Percentiles rank a stretch among this genome's conserved stretches.
phyloP scores from a whole-genome alignment of 1,140 invertebrate species.

The Proctacanthus coquilletti region DNA sequence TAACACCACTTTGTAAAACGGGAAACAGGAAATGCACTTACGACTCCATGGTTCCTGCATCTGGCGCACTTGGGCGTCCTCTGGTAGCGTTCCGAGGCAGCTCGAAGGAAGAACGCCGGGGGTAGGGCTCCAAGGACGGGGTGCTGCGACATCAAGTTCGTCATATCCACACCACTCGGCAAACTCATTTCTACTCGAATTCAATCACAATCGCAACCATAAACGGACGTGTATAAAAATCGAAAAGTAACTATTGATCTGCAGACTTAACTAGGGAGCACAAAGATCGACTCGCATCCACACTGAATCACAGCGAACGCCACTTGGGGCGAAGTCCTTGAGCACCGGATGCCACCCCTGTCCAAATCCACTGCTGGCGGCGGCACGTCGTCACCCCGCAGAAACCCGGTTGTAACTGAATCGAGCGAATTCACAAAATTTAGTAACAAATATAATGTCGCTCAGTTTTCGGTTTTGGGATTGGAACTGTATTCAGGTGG shows the following conservation, averaged over 20 bases:
- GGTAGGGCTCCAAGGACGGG: constrained; percentile 63
- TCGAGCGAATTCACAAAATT: too few species aligned
- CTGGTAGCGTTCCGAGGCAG: constrained; percentile 81
- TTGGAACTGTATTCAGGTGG: too few species aligned
- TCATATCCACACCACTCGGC: constrained; percentile 63
- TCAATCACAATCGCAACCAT: neutral
- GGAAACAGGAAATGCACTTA: constrained; percentile 27
- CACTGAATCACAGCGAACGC: constrained; percentile 2
- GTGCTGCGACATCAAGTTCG: constrained; percentile 64
- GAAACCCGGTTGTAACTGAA: constrained; percentile 29
- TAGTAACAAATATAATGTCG: too few species aligned
- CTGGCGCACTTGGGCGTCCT: constrained; percentile 97
- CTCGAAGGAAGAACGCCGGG: constrained; percentile 67
- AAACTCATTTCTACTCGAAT: constrained; percentile 46
- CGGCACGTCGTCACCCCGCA: constrained; percentile 23
- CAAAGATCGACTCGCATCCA: constrained; percentile 4
- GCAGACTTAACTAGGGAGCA: neutral
- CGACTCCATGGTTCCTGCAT: constrained; percentile 95
- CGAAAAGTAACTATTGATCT: constrained; percentile 5
- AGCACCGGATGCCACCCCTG: neutral
- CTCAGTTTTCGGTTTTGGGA: too few species aligned
- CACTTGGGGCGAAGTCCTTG: neutral
- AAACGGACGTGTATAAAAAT: neutral
- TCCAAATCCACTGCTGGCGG: constrained; percentile 3
- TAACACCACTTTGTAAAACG: neutral